Evolutionary conservation across 2,797 vertebrate genomes (phyloP).

Genomic region (Pyrocephalus nanus): DNA sequence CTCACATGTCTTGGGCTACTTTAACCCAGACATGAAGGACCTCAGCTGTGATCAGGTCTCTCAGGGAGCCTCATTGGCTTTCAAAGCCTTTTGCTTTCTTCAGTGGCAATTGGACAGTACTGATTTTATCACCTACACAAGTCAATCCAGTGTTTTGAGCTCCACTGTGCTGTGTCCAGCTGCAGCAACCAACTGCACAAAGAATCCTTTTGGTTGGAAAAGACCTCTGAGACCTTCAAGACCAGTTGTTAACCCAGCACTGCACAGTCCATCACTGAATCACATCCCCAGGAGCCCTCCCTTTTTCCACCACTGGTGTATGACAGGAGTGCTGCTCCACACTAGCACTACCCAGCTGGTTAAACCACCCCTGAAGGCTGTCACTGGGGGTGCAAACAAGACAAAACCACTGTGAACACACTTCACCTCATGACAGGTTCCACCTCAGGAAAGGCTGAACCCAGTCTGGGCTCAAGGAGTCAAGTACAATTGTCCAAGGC

Average conservation of each 20-base stretch:
- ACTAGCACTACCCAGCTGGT: not conserved
- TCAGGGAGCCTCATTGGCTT: not conserved
- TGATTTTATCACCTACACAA: not conserved
- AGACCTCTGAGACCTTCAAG: not conserved
- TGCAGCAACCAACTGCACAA: not conserved
- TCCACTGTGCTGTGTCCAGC: not conserved
- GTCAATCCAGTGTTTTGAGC: not conserved
- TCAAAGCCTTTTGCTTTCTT: not conserved
- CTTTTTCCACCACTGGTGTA: fast-evolving
- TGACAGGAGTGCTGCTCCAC: not conserved
- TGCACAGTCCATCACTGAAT: not conserved
- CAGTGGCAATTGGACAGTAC: fast-evolving
- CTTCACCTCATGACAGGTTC: not conserved
- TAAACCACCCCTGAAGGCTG: not conserved
- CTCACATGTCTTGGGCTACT: not conserved
- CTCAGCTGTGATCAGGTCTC: not conserved
- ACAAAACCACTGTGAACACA: fast-evolving
- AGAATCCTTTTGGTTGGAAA: not conserved
- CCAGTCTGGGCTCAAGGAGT: not conserved
- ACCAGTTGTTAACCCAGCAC: not conserved
- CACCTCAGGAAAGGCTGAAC: not conserved
- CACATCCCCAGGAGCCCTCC: fast-evolving
- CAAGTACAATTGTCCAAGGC: fast-evolving
- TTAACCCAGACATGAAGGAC: not conserved
- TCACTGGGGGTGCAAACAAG: not conserved